Evolutionary conservation across 2,113 vertebrate species (phyloP), one percentile per base, ranked within the genome.

Genomic region (Microcebus tavaratra): DNA sequence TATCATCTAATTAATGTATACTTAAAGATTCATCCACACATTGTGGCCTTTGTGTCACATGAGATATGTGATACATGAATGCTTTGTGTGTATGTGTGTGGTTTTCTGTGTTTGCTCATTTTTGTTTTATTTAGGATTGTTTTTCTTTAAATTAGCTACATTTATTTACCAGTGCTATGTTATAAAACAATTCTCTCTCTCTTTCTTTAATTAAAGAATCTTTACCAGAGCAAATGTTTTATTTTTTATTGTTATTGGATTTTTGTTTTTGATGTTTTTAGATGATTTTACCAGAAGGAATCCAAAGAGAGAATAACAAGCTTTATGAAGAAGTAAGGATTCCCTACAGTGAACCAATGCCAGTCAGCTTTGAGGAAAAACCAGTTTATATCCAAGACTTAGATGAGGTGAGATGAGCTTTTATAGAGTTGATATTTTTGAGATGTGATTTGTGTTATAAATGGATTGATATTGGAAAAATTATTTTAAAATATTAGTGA

Each of bases 291-390:
- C 99, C 99, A 68, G 99, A 99, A 97, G 99, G 99, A 88, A 99
- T 99, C 97, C 98, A 98, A 96, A 99, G 99, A 98, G 99, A 99
- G 45, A 99, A 99, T 98, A 99, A 97, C 90, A 99, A 99, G 98
- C 99, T 99, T 98, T 99, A 99, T 96, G 99, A 99, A 98, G 99
- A 99, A 98, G 99, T 99, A 78, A 99, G 99, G 95, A 99, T 99
- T 92, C 99, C 99, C 15, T 98, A 99, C 70, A 99, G 98, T 65
- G 99, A 99, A 50, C 99, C 99, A 96, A 99, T 99, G 99, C 99
- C 99, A 73, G 34, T 99, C 88, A 99, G 99, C 78, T 99, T 99
- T 97, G 99, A 99, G 95, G 99, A 99, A 98, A 99, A 99, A 88
- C 99, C 99, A 10, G 97, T 99, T 98, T 99, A 99, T 98, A 99